phyloP scores from a whole-genome alignment of 1,140 invertebrate genomes.

The Heterodera schachtii region DNA sequence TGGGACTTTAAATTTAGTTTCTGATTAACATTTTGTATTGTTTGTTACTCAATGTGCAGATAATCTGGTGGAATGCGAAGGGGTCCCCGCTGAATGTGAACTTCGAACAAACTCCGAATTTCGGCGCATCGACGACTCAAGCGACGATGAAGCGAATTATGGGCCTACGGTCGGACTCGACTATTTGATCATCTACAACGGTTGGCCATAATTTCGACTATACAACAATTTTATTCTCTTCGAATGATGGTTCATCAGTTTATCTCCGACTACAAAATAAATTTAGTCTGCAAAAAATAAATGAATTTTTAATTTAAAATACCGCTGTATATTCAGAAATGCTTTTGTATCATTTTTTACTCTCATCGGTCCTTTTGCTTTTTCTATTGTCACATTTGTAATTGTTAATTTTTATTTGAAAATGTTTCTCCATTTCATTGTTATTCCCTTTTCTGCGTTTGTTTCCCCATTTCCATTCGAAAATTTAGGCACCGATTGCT shows the following conservation, averaged over 20 bases:
- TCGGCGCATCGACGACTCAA: neutral
- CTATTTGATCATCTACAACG: neutral
- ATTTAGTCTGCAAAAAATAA: too few relatives aligned
- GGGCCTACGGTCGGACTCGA: slow-evolving; percentile 24
- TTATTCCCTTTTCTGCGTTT: neutral
- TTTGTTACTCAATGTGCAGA: neutral
- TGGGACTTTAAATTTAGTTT: neutral
- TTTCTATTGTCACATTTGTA: too few relatives aligned
- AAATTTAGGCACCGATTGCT: slow-evolving; percentile 34
- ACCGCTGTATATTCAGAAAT: too few relatives aligned
- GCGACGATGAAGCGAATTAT: neutral
- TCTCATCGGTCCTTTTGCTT: too few relatives aligned
- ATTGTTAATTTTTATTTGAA: too few relatives aligned
- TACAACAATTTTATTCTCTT: neutral
- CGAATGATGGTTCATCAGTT: too few relatives aligned
- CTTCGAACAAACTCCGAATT: slow-evolving; percentile 9
- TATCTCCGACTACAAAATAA: too few relatives aligned
- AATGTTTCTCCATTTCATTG: neutral
- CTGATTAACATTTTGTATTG: neutral
- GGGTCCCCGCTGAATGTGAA: slow-evolving; percentile 3
- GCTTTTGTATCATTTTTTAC: too few relatives aligned
- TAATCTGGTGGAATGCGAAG: slow-evolving; percentile 3
- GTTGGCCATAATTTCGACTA: neutral
- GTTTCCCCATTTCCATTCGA: neutral
- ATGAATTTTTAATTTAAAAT: too few relatives aligned